Percentiles rank a stretch among this genome's conserved stretches.
phyloP scores from a whole-genome alignment of 1,140 invertebrate genomes.

The Anoplolepis gracilipes region DNA sequence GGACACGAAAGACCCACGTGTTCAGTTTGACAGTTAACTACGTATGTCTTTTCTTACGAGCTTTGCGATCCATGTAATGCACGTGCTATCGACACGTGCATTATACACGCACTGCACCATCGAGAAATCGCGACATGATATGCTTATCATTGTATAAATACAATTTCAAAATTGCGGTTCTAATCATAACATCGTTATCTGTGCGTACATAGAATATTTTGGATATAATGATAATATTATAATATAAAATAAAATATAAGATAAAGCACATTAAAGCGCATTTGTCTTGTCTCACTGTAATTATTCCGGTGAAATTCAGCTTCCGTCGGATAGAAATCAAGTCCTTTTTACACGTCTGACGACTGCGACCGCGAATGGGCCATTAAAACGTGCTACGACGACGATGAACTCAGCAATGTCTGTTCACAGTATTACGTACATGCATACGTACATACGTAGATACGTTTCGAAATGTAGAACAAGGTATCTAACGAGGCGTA shows the following conservation, averaged over 20 bases:
- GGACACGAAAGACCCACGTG: no score
- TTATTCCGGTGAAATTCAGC: constrained; percentile 23
- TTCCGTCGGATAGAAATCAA: constrained; percentile 60
- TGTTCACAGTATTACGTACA: constrained; percentile 64
- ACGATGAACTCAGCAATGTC: constrained; percentile 67
- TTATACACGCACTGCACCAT: constrained; percentile 28
- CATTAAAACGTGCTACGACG: constrained; percentile 75
- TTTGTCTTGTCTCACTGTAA: neutral
- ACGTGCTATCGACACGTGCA: constrained; percentile 56
- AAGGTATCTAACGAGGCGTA: constrained; percentile 79
- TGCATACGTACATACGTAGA: constrained; percentile 40
- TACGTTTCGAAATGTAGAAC: constrained; percentile 74
- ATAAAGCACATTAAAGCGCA: neutral
- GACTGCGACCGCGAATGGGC: constrained; percentile 57
- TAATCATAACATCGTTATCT: neutral
- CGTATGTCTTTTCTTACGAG: constrained; percentile 46
- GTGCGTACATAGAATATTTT: neutral
- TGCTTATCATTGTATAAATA: neutral
- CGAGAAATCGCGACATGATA: constrained; percentile 53
- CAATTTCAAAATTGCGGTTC: no score
- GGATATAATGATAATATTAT: neutral
- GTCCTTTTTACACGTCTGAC: constrained; percentile 64
- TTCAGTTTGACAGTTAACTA: no score
- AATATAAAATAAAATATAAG: neutral
- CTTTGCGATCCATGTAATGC: constrained; percentile 63